A percentile compares a stretch with the other conserved stretches of the same genome.
phyloP scores from a whole-genome alignment of 2,113 vertebrate genomes.

The Marcusenius ussheri region DNA sequence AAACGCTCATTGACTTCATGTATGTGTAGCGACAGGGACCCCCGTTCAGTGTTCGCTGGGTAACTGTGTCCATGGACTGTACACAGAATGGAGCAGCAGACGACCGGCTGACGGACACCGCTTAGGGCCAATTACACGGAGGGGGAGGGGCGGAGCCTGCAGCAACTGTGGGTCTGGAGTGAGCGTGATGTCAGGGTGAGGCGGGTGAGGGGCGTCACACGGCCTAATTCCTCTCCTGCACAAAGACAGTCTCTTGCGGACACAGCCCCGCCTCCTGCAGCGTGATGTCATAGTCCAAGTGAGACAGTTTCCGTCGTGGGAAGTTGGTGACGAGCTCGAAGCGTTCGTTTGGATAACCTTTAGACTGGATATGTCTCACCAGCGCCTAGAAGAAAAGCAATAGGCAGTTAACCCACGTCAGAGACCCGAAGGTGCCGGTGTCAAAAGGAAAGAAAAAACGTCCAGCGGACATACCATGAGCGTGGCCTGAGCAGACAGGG shows the following conservation, averaged over 20 bases:
- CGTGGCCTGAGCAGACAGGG: slow-evolving; percentile 88
- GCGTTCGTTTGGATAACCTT: slow-evolving; percentile 96
- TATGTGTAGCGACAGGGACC: neutral
- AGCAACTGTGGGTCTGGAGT: neutral
- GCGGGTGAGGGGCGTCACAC: neutral
- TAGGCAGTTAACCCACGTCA: neutral
- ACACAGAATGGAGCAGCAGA: neutral
- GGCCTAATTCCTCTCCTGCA: slow-evolving; percentile 94
- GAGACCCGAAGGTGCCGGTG: neutral
- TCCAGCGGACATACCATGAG: slow-evolving; percentile 73
- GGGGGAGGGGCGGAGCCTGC: slow-evolving; percentile 11
- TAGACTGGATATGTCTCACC: slow-evolving; percentile 90
- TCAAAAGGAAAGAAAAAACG: neutral
- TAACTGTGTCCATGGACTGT: neutral
- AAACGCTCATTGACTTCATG: neutral
- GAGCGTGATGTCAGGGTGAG: neutral
- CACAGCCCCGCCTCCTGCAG: slow-evolving; percentile 96
- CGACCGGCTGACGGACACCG: neutral
- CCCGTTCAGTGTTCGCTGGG: slow-evolving; percentile 21
- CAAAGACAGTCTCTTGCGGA: slow-evolving; percentile 99
- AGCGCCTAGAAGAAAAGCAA: slow-evolving; percentile 65
- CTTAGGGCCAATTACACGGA: neutral
- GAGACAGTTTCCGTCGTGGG: slow-evolving; percentile 90
- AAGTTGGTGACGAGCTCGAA: slow-evolving; percentile 99
- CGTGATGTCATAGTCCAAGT: slow-evolving; percentile 98